These are phyloP conservation scores for Urocyon cinereoargenteus DNA, from an alignment of 2,797 vertebrate genomes.

Conservation along the genomic window DNA sequence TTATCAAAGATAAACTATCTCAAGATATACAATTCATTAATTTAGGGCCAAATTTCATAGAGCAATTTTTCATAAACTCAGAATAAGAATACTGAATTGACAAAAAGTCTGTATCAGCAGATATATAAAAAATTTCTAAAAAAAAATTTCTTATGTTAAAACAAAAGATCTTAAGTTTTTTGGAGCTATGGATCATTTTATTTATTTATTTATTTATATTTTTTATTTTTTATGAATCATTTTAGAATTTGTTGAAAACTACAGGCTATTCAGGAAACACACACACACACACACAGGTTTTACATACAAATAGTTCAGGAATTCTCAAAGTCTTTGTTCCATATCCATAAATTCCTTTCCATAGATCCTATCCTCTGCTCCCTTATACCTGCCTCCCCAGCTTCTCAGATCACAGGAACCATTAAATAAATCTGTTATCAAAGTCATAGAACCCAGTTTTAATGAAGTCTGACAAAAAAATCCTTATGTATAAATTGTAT, in stretches of 20 bases:
- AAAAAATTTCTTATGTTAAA: conserved; percentile 18
- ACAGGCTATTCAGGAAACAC: too few species aligned
- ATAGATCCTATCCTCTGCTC: background rate
- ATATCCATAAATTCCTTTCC: background rate
- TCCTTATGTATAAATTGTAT: background rate
- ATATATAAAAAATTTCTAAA: background rate
- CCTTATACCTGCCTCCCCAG: background rate
- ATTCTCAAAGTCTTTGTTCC: background rate
- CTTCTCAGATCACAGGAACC: background rate
- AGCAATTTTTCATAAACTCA: background rate
- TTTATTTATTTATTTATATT: too few species aligned
- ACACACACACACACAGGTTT: background rate
- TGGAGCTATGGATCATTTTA: background rate
- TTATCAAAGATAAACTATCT: background rate
- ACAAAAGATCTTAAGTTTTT: background rate
- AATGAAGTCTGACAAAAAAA: background rate
- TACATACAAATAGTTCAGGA: background rate
- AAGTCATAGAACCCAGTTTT: background rate
- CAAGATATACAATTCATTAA: background rate
- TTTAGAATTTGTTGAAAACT: too few species aligned
- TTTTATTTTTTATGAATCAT: too few species aligned
- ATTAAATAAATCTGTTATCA: background rate
- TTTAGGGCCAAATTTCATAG: conserved; percentile 6
- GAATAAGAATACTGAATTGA: background rate
- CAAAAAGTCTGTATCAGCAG: background rate